Evolutionary conservation across 1,140 invertebrate genomes (phyloP), one percentile per base, ranked within the genome.

Genomic region (Drosophila rufa): DNA sequence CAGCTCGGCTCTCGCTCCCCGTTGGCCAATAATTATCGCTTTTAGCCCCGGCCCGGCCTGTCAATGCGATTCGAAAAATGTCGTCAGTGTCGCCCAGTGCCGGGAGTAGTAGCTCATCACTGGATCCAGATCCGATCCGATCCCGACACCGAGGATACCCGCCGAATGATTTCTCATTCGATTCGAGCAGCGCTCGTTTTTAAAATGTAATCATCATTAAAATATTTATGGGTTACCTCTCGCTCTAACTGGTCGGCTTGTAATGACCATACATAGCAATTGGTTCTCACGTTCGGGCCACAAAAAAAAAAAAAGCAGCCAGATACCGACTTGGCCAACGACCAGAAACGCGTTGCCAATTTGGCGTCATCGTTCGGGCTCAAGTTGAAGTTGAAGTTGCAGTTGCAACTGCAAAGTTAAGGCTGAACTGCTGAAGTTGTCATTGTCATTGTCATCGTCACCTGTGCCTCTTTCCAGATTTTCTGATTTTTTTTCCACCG

Each of bases 141-240:
- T 76, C 53, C 15, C 38, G 42, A 46, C 33, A 8, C 43, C 14
- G 15, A n/a, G 19, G n/a, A 45, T 40, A 25, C 57, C 46, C 50
- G 19, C 27, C 56, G 14, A 66, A 80, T 89, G 84, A 89, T 89
- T 84, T 83, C 69, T 62, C 68, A 78, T 85, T 89, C 78, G 81
- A 85, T 89, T 90, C 59, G 57, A 57, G 57, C 19, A 61, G 65
- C 58, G 25, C 67, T 71, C 70, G 81, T 82, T 90, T 90, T 90
- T 85, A 85, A 90, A 90, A 90, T 91, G 85, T 90, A 90, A 90
- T 90, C 85, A 90, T 90, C 85, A 90, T 90, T 90, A 91, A 90
- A 90, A 90, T 90, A 90, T 90, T 90, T 90, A 90, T 90, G 86
- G 82, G 56, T 71, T 69, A 75, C 70, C 85, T 85, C 84, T 86